phyloP scores from a whole-genome alignment of 35 echinoderm and acorn worm genomes.

The Heliocidaris erythrogramma region DNA sequence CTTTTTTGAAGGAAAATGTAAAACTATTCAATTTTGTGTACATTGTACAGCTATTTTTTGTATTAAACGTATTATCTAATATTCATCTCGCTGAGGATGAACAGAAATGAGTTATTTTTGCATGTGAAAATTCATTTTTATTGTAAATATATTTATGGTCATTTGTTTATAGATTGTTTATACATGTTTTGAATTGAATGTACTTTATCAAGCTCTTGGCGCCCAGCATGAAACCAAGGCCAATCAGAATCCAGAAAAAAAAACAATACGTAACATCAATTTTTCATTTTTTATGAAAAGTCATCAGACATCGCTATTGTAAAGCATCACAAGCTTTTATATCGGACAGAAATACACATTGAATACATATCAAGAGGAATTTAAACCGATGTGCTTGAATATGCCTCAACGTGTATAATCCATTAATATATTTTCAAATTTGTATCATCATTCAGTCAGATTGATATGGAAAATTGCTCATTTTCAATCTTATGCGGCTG shows the following conservation, averaged over 20 bases:
- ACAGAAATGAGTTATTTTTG: not conserved
- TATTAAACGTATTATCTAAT: not conserved
- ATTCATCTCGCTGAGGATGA: not conserved
- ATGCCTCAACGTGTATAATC: no score
- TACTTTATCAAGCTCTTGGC: not conserved
- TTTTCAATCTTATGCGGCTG: no score
- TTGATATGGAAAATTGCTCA: no score
- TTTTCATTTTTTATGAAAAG: not conserved
- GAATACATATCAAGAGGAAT: no score
- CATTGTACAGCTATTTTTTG: not conserved
- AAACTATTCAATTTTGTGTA: not conserved
- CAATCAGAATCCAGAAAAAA: not conserved
- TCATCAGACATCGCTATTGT: no score
- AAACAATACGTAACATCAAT: not conserved
- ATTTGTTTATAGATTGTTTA: not conserved
- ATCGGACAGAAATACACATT: no score
- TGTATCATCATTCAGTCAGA: no score
- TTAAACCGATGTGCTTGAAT: no score
- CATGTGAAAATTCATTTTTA: not conserved
- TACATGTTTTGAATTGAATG: not conserved
- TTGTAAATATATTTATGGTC: conserved; percentile 7
- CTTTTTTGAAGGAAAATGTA: not conserved
- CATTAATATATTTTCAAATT: no score
- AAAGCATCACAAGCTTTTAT: no score
- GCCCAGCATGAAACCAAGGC: not conserved